Evolutionary conservation across 35 echinoderm and acorn worm genomes (phyloP).

Genomic region (Heliocidaris erythrogramma): DNA sequence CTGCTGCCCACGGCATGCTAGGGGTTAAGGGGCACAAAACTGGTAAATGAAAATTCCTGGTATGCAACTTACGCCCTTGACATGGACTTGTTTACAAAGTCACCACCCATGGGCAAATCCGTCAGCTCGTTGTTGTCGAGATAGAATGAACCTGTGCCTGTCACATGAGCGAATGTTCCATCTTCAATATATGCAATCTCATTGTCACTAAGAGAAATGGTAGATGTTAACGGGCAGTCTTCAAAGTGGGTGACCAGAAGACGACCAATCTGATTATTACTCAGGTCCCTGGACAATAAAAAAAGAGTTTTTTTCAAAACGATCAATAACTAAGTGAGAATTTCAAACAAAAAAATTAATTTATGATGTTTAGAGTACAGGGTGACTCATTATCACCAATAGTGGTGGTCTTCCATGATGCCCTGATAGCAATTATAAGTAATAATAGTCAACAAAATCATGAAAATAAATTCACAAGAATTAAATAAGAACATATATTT

Average conservation of each 20-base stretch:
- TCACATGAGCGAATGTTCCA: conserved; percentile 71
- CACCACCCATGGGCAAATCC: conserved; percentile 65
- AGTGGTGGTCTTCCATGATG: too few relatives aligned
- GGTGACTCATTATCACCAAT: too few relatives aligned
- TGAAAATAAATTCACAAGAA: too few relatives aligned
- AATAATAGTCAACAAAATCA: too few relatives aligned
- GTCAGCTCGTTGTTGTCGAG: conserved; percentile 77
- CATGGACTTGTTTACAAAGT: conserved; percentile 65
- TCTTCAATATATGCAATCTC: conserved; percentile 97
- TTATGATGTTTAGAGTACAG: too few relatives aligned
- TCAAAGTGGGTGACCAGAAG: conserved; percentile 80
- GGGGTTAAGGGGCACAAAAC: too few relatives aligned
- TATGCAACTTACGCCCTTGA: conserved; percentile 58
- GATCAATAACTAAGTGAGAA: too few relatives aligned
- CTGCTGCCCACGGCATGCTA: too few relatives aligned
- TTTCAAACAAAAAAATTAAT: too few relatives aligned
- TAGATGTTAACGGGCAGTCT: conserved; percentile 63
- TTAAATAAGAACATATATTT: too few relatives aligned
- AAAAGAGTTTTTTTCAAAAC: neutral
- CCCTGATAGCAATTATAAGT: too few relatives aligned
- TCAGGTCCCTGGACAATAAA: conserved; percentile 48
- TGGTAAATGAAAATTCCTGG: neutral
- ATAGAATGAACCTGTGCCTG: conserved; percentile 24
- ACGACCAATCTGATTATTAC: conserved; percentile 73
- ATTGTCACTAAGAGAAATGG: conserved; percentile 41